phyloP scores from a whole-genome alignment of 2,113 vertebrate genomes.

The Elaphurus davidianus region DNA sequence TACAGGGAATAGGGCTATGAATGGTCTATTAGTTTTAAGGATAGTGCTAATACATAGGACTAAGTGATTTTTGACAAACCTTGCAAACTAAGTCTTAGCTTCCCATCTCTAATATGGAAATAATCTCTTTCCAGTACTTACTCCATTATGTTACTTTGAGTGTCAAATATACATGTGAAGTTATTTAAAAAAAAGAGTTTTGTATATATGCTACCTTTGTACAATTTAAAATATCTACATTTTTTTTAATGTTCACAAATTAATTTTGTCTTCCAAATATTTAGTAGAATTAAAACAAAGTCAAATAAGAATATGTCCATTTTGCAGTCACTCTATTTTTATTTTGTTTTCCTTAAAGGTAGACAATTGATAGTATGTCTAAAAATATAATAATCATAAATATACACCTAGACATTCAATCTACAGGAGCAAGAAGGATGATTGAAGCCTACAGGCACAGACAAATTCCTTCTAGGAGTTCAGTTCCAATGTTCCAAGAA shows the following conservation, averaged over 20 bases:
- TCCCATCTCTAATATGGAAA: background rate
- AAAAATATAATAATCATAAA: background rate
- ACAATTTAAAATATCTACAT: background rate
- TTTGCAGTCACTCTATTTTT: background rate
- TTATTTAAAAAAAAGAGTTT: background rate
- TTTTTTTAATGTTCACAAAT: background rate
- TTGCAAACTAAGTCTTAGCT: background rate
- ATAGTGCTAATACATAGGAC: background rate
- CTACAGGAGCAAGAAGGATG: background rate
- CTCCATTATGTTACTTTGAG: background rate
- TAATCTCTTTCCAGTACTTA: background rate
- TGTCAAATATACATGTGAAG: background rate
- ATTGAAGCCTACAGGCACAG: too few relatives aligned
- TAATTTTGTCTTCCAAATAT: background rate
- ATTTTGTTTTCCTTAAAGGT: background rate
- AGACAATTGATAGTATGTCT: background rate
- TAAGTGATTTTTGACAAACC: background rate
- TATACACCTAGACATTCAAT: background rate
- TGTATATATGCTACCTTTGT: background rate
- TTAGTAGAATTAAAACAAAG: background rate
- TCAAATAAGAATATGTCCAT: background rate
- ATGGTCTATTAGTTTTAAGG: background rate
- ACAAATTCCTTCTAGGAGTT: background rate
- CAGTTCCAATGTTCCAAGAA: background rate
- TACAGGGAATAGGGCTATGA: background rate